Base-by-base conservation (phyloP, 2,113 vertebrate genomes). In the Heterotilapia buettikoferi region DNA sequence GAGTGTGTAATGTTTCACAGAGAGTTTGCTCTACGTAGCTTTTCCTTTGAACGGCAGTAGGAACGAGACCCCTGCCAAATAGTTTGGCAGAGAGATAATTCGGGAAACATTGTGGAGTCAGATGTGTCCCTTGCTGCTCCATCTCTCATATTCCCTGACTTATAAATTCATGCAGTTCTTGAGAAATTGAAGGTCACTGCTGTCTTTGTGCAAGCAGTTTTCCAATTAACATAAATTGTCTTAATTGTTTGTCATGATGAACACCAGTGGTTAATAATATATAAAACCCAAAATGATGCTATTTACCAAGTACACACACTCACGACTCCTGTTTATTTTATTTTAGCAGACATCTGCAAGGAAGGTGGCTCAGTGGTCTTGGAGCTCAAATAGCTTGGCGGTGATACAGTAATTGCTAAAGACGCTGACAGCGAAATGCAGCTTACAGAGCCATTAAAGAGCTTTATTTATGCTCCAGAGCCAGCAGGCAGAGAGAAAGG, bases 371-470 rank as follows among this genome's bases (percentile, higher is more conserved):
- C 82, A 8, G 83, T 89, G 71, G 86, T 94, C 86, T 93, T 57
- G 57, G 89, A 88, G 90, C 92, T 92, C 83, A 91, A 86, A 93
- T 84, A 91, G 91, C 85, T 94, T 92, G 92, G 88, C 86, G 33
- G 90, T 79, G 89, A 93, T 92, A 92, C 94, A 92, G 95, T 96
- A 96, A 96, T 95, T 95, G 95, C 94, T 95, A 94, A 96, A 95
- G 95, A 96, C 88, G 93, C 92, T 96, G 96, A 96, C 96, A 95
- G 96, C 94, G 80, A 94, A 94, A 96, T 85, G 94, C 95, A 94
- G 95, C 95, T 96, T 94, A 95, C 94, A 91, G 95, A 93, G 90
- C 94, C 93, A 96, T 96, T 96, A 96, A 95, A 94, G 89, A 90
- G 93, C 93, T 95, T 95, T 96, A 96, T 96, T 96, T 96, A 96